A percentile compares a stretch with the other conserved stretches of the same genome.
phyloP scores from a whole-genome alignment of 1,140 invertebrate genomes.

The Drosophila carrolli region DNA sequence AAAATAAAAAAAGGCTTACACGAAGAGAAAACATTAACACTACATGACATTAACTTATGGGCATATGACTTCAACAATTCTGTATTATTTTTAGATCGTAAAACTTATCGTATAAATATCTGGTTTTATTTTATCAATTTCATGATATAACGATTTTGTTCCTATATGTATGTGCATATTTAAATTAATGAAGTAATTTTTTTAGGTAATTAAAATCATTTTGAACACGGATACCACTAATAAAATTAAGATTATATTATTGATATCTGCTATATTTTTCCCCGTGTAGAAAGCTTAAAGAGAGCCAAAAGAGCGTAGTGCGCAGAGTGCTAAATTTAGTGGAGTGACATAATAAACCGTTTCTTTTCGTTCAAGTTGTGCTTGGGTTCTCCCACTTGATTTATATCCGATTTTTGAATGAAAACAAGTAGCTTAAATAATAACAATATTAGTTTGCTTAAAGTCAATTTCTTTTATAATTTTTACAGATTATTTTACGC shows the following conservation, averaged over 20 bases:
- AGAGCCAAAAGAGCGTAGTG: conserved; percentile 38
- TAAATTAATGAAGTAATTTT: too few relatives aligned
- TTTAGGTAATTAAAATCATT: too few relatives aligned
- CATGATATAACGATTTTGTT: too few relatives aligned
- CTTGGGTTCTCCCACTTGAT: conserved; percentile 32
- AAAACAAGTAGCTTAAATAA: conserved; percentile 5
- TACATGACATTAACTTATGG: background rate
- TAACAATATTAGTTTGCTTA: background rate
- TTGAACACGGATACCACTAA: too few relatives aligned
- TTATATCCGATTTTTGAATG: conserved; percentile 43
- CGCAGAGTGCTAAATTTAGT: conserved; percentile 75
- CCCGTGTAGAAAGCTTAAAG: conserved; percentile 27
- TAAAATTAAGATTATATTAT: too few relatives aligned
- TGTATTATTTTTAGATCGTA: too few relatives aligned
- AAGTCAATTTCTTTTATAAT: background rate
- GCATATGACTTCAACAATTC: too few relatives aligned
- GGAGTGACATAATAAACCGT: conserved; percentile 75
- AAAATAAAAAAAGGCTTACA: conserved; percentile 6
- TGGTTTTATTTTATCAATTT: too few relatives aligned
- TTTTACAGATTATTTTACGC: background rate
- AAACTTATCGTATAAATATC: too few relatives aligned
- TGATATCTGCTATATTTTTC: conserved; percentile 3
- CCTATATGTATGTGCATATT: too few relatives aligned
- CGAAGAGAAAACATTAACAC: conserved; percentile 2
- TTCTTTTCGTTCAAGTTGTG: conserved; percentile 56